Evolutionary conservation across 2,797 vertebrate species (phyloP).

Genomic region (Alcedo atthis): DNA sequence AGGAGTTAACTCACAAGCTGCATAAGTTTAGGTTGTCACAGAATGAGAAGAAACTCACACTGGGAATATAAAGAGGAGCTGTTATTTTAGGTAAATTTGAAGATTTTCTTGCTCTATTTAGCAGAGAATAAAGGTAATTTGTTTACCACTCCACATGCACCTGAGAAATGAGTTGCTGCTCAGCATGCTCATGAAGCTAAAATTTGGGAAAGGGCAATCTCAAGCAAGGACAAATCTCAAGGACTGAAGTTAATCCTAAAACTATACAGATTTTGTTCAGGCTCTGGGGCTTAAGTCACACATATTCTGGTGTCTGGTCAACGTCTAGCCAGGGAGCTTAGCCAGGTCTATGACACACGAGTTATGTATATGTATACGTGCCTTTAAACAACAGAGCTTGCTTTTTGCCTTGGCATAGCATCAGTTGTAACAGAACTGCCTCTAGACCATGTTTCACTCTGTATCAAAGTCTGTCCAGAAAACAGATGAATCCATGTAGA

Average conservation of each 20-base stretch:
- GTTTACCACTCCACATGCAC: slow-evolving; percentile 46
- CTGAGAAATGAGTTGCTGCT: slow-evolving; percentile 49
- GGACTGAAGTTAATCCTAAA: slow-evolving; percentile 40
- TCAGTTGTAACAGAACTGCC: background rate
- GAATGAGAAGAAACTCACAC: slow-evolving; percentile 1
- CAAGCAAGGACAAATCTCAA: slow-evolving; percentile 41
- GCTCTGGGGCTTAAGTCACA: slow-evolving; percentile 37
- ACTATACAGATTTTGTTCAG: slow-evolving; percentile 26
- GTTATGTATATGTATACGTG: background rate
- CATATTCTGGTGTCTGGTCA: slow-evolving; percentile 18
- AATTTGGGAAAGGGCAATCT: slow-evolving; percentile 20
- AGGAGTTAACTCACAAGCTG: slow-evolving; percentile 6
- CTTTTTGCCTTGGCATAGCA: background rate
- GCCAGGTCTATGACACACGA: background rate
- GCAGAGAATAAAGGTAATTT: slow-evolving; percentile 64
- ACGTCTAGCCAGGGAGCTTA: slow-evolving; percentile 30
- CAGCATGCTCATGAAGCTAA: slow-evolving; percentile 28
- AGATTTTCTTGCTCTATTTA: slow-evolving; percentile 68
- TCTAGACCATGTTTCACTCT: background rate
- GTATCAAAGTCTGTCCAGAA: background rate
- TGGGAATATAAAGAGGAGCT: slow-evolving; percentile 31
- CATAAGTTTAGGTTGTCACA: background rate
- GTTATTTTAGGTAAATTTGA: slow-evolving; percentile 53
- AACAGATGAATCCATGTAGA: background rate
- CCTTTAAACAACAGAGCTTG: background rate